Base-by-base conservation (phyloP, 2,888 invertebrate genomes). In the Patella pellucida region DNA sequence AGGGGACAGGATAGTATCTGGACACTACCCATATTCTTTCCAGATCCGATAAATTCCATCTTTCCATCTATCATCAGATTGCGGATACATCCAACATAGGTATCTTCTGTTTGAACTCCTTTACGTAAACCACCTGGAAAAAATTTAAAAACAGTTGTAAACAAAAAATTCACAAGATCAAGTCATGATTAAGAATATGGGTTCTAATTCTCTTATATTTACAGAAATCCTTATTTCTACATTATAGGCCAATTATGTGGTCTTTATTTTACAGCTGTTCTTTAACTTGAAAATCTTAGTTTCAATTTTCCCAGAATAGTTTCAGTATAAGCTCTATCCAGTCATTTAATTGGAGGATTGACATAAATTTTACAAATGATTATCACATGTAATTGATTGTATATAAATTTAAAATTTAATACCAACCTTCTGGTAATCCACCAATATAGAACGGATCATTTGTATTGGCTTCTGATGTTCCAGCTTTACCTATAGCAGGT, bases 361-460 rank as follows among this genome's bases (percentile, higher is more conserved):
- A 41, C 19, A 62, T 62, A 12, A 9, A 62, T 62, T 62, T 62
- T 62, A 19, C 5, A 19, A 3, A n/a, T 27, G 27, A 7, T 5
- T 68, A 68, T 9, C 14, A 12, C 27, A 27, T 7, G 19, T 15
- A 68, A 14, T 68, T 27, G 15, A n/a, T 14, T 68, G n/a, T 19
- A 69, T 51, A n/a, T 23, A 52, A 68, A 41, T 70, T 86, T 80
- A 76, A 52, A 68, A 41, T 70, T 86, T 80, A 76, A 89, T 19
- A 62, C 62, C 23, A 23, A 62, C 62, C 62, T 19, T 90, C 87
- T 82, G 95, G 94, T 91, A 97, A 95, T 0, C 98, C 98, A 27
- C 99, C 99, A 85, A 99, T 93, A 91, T 95, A 98, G 52, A 99
- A 92, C 0, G 97, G 95, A 79, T 96, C 94, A 51, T 94, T 94